A percentile compares a stretch with the other conserved stretches of the same genome.
phyloP scores from a whole-genome alignment of 1,140 invertebrate species.

The Delia radicum region DNA sequence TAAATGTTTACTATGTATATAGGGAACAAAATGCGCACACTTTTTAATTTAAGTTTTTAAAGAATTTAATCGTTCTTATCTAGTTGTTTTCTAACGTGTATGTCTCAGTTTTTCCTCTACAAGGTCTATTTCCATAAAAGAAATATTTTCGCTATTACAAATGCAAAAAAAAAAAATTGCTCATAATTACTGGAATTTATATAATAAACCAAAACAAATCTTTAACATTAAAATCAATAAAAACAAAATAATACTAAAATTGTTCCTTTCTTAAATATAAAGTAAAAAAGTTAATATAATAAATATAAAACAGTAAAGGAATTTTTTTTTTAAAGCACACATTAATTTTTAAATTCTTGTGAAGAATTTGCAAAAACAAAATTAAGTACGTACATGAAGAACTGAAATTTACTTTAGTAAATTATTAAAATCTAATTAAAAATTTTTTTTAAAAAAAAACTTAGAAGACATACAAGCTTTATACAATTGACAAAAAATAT shows the following conservation, averaged over 20 bases:
- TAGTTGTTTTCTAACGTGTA: too few relatives aligned
- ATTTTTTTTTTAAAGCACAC: slow-evolving; percentile 5
- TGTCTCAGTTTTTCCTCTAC: too few relatives aligned
- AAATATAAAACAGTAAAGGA: background rate
- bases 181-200: background rate
- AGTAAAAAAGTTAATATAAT: background rate
- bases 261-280: slow-evolving; percentile 4
- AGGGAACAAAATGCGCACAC: too few relatives aligned
- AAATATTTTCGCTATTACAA: too few relatives aligned
- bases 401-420: slow-evolving; percentile 15
- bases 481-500: background rate
- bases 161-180: background rate
- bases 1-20: too few relatives aligned
- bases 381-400: slow-evolving; percentile 38
- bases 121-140: too few relatives aligned
- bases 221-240: background rate
- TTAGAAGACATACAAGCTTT: slow-evolving; percentile 13
- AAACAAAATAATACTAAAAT: background rate
- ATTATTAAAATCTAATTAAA: slow-evolving; percentile 12
- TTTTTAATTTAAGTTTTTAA: too few relatives aligned
- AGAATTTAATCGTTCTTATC: too few relatives aligned
- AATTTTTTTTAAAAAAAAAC: background rate
- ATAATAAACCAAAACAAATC: background rate
- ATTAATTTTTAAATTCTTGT: background rate
- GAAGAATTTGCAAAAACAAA: background rate